Conservation (phyloP, 2,888 invertebrate genomes). For the Melanophora roralis region DNA sequence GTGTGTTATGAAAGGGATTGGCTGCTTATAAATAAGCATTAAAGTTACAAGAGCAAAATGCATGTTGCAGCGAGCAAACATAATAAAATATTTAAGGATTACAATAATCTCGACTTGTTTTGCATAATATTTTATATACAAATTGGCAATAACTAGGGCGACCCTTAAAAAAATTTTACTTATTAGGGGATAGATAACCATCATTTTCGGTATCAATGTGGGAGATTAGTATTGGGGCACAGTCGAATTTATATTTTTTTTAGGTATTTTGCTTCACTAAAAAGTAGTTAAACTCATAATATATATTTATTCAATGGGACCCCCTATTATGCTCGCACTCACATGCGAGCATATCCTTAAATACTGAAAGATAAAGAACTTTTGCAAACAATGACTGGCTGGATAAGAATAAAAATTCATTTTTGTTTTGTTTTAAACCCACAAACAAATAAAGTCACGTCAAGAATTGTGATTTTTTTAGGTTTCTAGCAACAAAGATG, state of each 20-base stretch:
- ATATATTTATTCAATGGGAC: neutral
- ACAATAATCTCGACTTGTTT: constrained; percentile 36
- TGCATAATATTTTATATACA: no score
- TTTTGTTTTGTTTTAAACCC: neutral
- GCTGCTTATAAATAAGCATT: constrained; percentile 39
- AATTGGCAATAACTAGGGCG: no score
- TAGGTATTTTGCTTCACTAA: no score
- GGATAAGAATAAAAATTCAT: neutral
- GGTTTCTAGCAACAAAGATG: neutral
- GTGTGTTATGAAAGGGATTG: neutral
- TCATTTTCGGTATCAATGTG: no score
- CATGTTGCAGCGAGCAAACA: constrained; percentile 63
- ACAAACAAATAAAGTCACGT: constrained; percentile 22
- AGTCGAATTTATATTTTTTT: no score
- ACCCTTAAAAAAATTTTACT: no score
- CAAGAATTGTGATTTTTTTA: constrained; percentile 21
- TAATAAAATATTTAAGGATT: constrained; percentile 62
- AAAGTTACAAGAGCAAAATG: constrained; percentile 55
- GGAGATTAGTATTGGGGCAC: no score
- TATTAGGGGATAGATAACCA: no score
- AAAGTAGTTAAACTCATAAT: no score
- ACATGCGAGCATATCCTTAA: neutral
- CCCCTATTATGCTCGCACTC: neutral
- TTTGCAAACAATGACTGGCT: constrained; percentile 19
- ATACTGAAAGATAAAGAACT: constrained; percentile 46